Conservation (phyloP, 2,888 invertebrate genomes). For the Allygus modestus region DNA sequence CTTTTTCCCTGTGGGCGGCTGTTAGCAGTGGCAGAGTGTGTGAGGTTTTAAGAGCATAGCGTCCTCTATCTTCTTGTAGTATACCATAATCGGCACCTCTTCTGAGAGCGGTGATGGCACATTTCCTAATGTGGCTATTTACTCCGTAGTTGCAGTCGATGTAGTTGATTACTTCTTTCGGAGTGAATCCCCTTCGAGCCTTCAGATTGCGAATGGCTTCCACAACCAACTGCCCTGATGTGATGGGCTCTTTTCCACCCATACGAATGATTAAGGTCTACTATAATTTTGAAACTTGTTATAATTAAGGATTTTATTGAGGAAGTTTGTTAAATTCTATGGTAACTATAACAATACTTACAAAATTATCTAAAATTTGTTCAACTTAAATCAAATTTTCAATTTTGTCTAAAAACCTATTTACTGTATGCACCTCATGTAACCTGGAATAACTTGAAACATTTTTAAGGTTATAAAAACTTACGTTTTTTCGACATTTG, state of each 20-base stretch:
- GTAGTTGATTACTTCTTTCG: conserved; percentile 16
- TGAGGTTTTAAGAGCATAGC: not conserved
- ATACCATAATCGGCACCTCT: conserved; percentile 25
- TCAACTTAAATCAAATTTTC: too few relatives aligned
- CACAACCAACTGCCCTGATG: not conserved
- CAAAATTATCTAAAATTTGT: too few relatives aligned
- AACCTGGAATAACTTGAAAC: too few relatives aligned
- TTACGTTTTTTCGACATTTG: too few relatives aligned
- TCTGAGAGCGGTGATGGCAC: not conserved
- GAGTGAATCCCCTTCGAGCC: not conserved
- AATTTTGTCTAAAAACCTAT: too few relatives aligned
- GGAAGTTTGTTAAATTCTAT: not conserved
- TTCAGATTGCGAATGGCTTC: conserved; percentile 18
- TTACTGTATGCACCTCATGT: too few relatives aligned
- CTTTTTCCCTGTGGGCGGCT: not conserved
- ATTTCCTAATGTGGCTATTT: not conserved
- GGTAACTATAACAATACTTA: not conserved
- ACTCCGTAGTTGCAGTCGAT: not conserved
- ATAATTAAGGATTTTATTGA: not conserved
- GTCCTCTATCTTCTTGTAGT: not conserved
- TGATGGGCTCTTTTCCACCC: not conserved
- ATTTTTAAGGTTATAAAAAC: too few relatives aligned
- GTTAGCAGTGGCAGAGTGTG: not conserved
- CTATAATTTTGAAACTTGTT: not conserved
- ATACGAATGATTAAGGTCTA: not conserved